Evolutionary conservation across 2,113 vertebrate species (phyloP), one percentile per base, ranked within the genome.

Genomic region (Tangachromis dhanisi): DNA sequence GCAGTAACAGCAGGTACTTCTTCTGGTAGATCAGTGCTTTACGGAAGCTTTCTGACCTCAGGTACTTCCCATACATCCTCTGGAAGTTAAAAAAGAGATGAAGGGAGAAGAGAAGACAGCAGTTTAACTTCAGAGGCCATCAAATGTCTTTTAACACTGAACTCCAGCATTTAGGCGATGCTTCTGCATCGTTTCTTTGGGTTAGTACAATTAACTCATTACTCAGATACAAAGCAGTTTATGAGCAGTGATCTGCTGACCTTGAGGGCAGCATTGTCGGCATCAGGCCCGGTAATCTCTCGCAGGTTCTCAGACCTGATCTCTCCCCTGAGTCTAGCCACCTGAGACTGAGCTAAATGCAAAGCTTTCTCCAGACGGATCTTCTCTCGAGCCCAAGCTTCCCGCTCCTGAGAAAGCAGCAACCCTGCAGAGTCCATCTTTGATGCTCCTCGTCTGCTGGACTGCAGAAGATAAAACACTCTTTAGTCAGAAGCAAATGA

Each of bases 21-120:
- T 99, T 99, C 96, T 99, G 99, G 92, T 99, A 99, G 88, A 99
- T 96, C 29, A 99, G 97, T 29, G 99, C 98, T 93, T 99, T 99
- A 81, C 98, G 96, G 90, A 99, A 99, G 90, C 98, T 98, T 93
- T 99, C 98, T 8, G 99, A 97, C 33, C 98, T 96, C 83, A 99
- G 95, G 88, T 98, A 99, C 90, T 97, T 98, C 35, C 98, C 97
- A 83, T 99, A 99, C 91, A 99, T 96, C 92, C 97, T 98, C 99
- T 99, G 88, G 10, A 84, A 51, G 7, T 3, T 90, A 51, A 55
- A 1, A 35, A 16, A 42, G 71, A 57, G 26, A 11, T 26, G 16
- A 81, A 57, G 16, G 38, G 35, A 71, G 3, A 63, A 31, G n/a
- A 12, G 3, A 82, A 7, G 33, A 61, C 26, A 10, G 9, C 14